phyloP scores from a whole-genome alignment of 2,888 invertebrate genomes.

The Melanophora roralis region DNA sequence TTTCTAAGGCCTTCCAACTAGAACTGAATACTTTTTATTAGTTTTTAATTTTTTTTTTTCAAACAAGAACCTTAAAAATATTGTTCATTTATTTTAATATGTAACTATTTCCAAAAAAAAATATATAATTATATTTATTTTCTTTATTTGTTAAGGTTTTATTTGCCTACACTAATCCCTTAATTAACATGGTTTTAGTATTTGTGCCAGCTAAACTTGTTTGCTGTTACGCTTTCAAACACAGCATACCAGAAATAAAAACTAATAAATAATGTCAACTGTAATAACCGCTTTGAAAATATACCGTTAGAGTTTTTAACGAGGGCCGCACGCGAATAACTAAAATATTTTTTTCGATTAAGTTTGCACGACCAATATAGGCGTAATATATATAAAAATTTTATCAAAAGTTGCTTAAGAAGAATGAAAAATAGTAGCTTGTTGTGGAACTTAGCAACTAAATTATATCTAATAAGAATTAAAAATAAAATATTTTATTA shows the following conservation, averaged over 20 bases:
- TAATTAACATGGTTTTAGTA: not conserved
- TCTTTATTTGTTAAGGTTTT: no score
- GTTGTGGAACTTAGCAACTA: no score
- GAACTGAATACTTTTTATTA: not conserved
- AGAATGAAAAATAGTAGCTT: no score
- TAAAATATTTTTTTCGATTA: no score
- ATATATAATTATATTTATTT: no score
- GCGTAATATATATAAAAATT: no score
- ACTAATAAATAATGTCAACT: not conserved
- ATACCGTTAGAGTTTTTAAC: not conserved
- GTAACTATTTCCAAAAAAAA: no score
- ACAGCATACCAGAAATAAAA: not conserved
- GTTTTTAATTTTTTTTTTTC: no score
- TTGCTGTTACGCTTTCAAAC: not conserved
- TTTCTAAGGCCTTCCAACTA: not conserved
- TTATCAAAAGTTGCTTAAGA: no score
- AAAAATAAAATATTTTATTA: no score
- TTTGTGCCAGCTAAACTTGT: not conserved
- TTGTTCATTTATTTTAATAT: not conserved
- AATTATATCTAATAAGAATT: no score
- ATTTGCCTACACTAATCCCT: constrained; percentile 18
- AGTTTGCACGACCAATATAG: no score
- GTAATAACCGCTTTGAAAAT: not conserved
- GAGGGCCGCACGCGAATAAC: not conserved
- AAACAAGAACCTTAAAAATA: not conserved